Percentiles rank a stretch among this genome's conserved stretches.
phyloP scores from a whole-genome alignment of 1,140 invertebrate genomes.

The Monochamus saltuarius region DNA sequence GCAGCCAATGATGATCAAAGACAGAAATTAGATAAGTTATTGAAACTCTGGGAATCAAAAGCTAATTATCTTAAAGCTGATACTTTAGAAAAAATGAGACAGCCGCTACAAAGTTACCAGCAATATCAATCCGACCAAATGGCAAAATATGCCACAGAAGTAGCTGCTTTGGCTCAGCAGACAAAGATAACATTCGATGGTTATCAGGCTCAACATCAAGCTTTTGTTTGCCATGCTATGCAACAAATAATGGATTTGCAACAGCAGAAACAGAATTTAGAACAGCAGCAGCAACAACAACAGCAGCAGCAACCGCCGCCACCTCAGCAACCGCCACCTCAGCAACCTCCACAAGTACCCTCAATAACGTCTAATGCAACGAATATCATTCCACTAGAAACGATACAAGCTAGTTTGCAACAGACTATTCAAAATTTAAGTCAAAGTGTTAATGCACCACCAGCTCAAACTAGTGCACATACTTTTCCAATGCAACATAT shows the following conservation, averaged over 20 bases:
- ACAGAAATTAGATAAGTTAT: slow-evolving; percentile 85
- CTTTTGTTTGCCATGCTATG: slow-evolving; percentile 88
- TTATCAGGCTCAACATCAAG: slow-evolving; percentile 92
- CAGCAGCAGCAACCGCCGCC: slow-evolving; percentile 47
- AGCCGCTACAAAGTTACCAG: slow-evolving; percentile 75
- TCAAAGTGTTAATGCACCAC: slow-evolving; percentile 25
- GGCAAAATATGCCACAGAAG: slow-evolving; percentile 72
- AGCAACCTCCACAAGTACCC: slow-evolving; percentile 20
- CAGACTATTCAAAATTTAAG: slow-evolving; percentile 41
- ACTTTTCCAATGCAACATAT: background rate
- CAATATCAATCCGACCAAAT: slow-evolving; percentile 83
- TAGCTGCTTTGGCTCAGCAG: slow-evolving; percentile 61
- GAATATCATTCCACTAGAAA: slow-evolving; percentile 38
- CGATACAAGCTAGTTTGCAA: slow-evolving; percentile 41
- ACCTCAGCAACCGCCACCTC: slow-evolving; percentile 46
- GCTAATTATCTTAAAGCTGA: slow-evolving; percentile 87
- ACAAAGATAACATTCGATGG: slow-evolving; percentile 52
- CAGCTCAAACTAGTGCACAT: slow-evolving; percentile 18
- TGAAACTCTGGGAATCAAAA: slow-evolving; percentile 94
- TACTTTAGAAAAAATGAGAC: slow-evolving; percentile 82
- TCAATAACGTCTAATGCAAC: slow-evolving; percentile 13
- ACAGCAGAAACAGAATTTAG: slow-evolving; percentile 74
- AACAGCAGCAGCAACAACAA: slow-evolving; percentile 60
- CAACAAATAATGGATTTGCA: slow-evolving; percentile 84
- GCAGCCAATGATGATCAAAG: slow-evolving; percentile 83